phyloP scores from a whole-genome alignment of 2,797 vertebrate genomes.

The Tokudaia tokunoshimensis region DNA sequence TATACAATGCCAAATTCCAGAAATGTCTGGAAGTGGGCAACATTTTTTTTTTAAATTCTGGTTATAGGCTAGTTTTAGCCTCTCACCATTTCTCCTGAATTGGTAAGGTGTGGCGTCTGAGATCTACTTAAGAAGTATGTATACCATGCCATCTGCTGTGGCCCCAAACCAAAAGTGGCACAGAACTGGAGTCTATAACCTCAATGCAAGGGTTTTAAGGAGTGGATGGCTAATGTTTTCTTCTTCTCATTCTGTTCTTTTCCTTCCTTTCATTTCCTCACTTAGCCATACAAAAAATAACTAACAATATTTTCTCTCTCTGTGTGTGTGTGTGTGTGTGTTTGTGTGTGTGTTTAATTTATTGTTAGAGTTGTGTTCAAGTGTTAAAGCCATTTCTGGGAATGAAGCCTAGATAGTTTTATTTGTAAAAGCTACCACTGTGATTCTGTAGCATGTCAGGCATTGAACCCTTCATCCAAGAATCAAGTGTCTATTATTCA shows the following conservation, averaged over 20 bases:
- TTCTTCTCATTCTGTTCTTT: background rate
- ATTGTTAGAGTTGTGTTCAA: background rate
- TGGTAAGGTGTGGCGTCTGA: background rate
- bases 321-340: background rate
- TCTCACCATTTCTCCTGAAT: background rate
- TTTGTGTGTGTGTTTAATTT: background rate
- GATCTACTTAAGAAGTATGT: too few species aligned
- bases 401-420: conserved; percentile 27
- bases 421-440: background rate
- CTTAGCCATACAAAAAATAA: background rate
- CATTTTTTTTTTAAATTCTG: background rate
- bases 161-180: background rate
- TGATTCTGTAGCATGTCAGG: conserved; percentile 18
- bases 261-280: background rate
- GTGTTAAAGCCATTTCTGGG: conserved; percentile 31
- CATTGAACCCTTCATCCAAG: background rate
- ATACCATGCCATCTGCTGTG: background rate
- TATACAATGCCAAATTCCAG: background rate
- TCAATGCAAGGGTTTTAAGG: background rate
- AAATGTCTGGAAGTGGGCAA: background rate
- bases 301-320: background rate
- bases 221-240: background rate
- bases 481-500: background rate
- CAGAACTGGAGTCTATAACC: background rate
- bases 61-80: background rate